phyloP scores from a whole-genome alignment of 2,888 invertebrate species.

The Lymantria monacha region DNA sequence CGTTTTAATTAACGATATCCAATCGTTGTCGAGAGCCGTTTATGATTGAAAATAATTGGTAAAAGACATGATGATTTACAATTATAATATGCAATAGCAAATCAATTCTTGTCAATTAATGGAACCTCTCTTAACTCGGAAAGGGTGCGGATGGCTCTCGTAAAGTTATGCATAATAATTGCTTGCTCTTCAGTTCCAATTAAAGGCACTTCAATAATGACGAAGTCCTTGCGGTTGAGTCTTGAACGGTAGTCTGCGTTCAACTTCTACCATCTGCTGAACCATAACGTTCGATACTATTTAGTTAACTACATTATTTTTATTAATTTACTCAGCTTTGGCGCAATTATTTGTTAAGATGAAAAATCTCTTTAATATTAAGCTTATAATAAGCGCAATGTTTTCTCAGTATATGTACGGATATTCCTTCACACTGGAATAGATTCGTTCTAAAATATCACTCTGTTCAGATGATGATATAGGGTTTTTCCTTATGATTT shows the following conservation, averaged over 20 bases:
- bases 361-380: too few species aligned
- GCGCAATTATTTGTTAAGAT: too few species aligned
- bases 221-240: conserved; percentile 45
- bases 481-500: too few species aligned
- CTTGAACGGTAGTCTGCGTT: conserved; percentile 28
- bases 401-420: too few species aligned
- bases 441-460: too few species aligned
- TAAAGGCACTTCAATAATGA: conserved; percentile 60
- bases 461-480: too few species aligned
- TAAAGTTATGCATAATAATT: conserved; percentile 75
- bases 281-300: conserved; percentile 31
- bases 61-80: conserved; percentile 18
- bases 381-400: too few species aligned
- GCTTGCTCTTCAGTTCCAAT: conserved; percentile 64
- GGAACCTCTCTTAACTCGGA: conserved; percentile 50
- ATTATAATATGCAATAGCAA: conserved; percentile 32
- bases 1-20: conserved; percentile 9
- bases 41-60: conserved; percentile 4
- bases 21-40: conserved; percentile 2
- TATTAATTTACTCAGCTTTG: background rate
- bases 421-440: too few species aligned
- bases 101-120: conserved; percentile 56
- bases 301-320: conserved; percentile 22
- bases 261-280: conserved; percentile 29
- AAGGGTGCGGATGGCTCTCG: conserved; percentile 48